These are phyloP conservation scores for Ypsolopha sequella DNA, from an alignment of 2,888 invertebrate genomes.

Conservation along the genomic window DNA sequence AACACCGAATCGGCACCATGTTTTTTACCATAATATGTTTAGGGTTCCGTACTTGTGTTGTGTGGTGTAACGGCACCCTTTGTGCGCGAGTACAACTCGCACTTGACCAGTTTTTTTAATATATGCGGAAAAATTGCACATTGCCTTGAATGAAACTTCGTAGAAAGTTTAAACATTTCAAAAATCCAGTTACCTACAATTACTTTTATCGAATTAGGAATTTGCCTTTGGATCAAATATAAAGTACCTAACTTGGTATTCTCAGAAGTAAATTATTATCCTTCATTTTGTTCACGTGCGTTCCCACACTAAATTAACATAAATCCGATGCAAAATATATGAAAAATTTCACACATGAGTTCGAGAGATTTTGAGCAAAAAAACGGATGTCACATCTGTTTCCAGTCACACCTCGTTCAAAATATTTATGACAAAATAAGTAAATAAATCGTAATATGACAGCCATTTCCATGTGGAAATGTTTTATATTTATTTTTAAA, in stretches of 20 bases:
- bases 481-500: no score
- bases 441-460: constrained; percentile 39
- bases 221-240: not conserved
- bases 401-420: constrained; percentile 21
- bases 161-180: no score
- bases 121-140: no score
- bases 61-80: no score
- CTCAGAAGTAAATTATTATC: constrained; percentile 7
- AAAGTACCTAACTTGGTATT: not conserved
- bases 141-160: no score
- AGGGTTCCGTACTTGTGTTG: no score
- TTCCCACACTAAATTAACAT: constrained; percentile 2
- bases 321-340: constrained; percentile 11
- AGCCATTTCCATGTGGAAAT: constrained; percentile 13
- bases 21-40: no score
- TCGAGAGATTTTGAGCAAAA: constrained; percentile 30
- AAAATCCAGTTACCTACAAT: not conserved
- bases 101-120: no score
- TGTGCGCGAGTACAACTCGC: no score
- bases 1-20: no score
- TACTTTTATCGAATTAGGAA: not conserved
- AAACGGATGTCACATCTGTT: constrained; percentile 40
- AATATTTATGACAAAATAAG: constrained; percentile 31
- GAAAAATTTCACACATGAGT: constrained; percentile 17
- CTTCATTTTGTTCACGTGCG: not conserved